Evolutionary conservation across 2,113 vertebrate genomes (phyloP).

Genomic region (Terrapene triunguis): DNA sequence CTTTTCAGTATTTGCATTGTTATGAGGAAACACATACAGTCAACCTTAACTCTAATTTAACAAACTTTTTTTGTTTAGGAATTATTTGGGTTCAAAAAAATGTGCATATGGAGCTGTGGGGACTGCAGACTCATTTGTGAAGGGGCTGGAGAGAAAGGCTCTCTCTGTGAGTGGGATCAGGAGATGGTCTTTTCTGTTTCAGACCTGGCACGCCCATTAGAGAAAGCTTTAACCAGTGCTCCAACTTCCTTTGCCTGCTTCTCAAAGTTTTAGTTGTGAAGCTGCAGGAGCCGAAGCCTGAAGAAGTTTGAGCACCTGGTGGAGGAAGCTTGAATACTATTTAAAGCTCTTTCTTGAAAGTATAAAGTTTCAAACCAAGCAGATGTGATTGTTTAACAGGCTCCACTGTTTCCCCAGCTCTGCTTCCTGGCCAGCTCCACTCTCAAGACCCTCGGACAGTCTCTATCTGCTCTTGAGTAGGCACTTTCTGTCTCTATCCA

Average conservation of each 20-base stretch:
- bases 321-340: not conserved
- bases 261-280: conserved; percentile 15
- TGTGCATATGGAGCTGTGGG: not conserved
- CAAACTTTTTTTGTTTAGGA: not conserved
- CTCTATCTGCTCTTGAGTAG: not conserved
- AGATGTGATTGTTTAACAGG: not conserved
- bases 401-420: not conserved
- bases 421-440: not conserved
- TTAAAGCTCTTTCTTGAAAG: not conserved
- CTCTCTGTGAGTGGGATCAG: not conserved
- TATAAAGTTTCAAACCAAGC: not conserved
- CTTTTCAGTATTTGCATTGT: not conserved
- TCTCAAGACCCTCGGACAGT: not conserved
- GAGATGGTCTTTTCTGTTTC: not conserved
- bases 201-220: not conserved
- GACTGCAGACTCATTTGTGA: not conserved
- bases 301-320: not conserved
- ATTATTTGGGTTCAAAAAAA: not conserved
- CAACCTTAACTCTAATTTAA: not conserved
- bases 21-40: not conserved
- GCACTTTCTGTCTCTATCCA: not conserved
- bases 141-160: not conserved
- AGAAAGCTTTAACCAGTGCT: not conserved
- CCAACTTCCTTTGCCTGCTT: not conserved
- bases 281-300: not conserved